phyloP scores from a whole-genome alignment of 2,888 invertebrate genomes.

The Strigamia maritima region DNA sequence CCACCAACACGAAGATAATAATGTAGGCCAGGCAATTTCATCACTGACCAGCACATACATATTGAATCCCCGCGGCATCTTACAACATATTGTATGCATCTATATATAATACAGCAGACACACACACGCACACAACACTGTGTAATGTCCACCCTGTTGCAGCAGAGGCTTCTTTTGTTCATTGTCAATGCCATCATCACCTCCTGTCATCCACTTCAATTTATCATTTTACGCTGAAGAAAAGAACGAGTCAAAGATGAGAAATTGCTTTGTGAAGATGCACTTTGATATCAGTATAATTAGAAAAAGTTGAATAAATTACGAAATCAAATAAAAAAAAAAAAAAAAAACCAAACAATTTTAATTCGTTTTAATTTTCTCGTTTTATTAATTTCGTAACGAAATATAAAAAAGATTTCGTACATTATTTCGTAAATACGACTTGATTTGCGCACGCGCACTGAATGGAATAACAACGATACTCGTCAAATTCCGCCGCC shows the following conservation, averaged over 20 bases:
- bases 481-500: too few relatives aligned
- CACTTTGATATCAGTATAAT: background rate
- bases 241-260: background rate
- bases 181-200: background rate
- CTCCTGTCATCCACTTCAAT: background rate
- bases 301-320: too few relatives aligned
- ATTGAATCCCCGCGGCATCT: slow-evolving; percentile 11
- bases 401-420: too few relatives aligned
- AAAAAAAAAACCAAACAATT: too few relatives aligned
- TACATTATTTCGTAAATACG: too few relatives aligned
- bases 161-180: background rate
- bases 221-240: background rate
- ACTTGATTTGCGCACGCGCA: too few relatives aligned
- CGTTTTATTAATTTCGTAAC: too few relatives aligned
- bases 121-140: background rate
- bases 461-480: too few relatives aligned
- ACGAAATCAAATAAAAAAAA: too few relatives aligned
- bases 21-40: slow-evolving; percentile 5
- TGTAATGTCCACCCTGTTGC: background rate
- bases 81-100: slow-evolving; percentile 2
- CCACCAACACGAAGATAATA: slow-evolving; percentile 19
- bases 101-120: background rate
- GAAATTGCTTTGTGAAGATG: background rate
- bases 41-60: slow-evolving; percentile 7
- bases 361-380: too few relatives aligned